Evolutionary conservation across 1,140 invertebrate species (phyloP).

Genomic region (Tetramorium simillimum): DNA sequence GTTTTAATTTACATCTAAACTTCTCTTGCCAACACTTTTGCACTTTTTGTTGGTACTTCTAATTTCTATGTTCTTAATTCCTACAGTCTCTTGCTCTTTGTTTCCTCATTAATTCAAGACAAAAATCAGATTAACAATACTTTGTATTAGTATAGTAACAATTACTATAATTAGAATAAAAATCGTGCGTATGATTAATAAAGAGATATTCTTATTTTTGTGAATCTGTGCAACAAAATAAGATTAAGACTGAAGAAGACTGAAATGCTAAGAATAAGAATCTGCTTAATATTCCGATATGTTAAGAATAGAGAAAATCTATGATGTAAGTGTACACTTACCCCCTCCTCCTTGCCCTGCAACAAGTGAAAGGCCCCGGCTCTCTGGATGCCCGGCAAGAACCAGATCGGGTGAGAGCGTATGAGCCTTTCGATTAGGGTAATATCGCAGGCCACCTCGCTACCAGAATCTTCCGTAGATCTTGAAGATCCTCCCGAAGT

Average conservation of each 20-base stretch:
- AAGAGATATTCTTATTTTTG: constrained; percentile 24
- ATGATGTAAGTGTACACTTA: constrained; percentile 84
- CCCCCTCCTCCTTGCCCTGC: constrained; percentile 96
- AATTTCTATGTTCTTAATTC: not conserved
- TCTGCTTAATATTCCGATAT: not conserved
- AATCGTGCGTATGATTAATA: not conserved
- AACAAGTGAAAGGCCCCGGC: constrained; percentile 96
- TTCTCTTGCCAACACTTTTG: not conserved
- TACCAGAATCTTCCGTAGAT: constrained; percentile 80
- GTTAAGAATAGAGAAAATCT: constrained; percentile 26
- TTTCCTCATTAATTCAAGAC: not conserved
- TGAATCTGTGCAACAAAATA: not conserved
- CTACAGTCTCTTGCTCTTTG: not conserved
- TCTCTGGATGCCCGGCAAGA: constrained; percentile 96
- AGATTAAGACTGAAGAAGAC: not conserved
- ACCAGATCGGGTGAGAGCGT: constrained; percentile 97
- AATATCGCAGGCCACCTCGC: constrained; percentile 90
- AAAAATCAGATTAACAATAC: no score
- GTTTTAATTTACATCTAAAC: not conserved
- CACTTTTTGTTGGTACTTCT: not conserved
- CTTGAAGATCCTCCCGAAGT: constrained; percentile 80
- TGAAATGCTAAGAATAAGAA: not conserved
- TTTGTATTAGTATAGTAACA: no score
- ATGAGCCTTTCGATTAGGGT: constrained; percentile 94
- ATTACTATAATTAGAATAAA: not conserved